These are phyloP conservation scores for Tachuris rubrigastra DNA, from an alignment of 2,113 vertebrate genomes.

Conservation along the genomic window DNA sequence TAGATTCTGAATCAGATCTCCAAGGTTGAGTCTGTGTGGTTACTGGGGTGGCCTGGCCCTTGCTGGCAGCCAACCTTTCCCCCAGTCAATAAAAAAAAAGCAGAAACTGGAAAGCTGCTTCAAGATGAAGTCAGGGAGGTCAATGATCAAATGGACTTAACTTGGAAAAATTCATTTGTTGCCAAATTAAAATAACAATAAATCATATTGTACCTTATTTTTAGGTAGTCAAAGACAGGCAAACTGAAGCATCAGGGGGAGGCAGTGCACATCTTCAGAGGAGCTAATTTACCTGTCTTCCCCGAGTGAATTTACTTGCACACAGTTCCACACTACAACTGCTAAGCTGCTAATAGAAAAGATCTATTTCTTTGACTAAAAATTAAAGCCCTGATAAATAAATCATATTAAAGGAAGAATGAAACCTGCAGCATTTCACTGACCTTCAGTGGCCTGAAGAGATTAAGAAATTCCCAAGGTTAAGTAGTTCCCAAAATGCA, in stretches of 20 bases:
- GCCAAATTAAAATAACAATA: background rate
- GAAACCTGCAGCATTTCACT: background rate
- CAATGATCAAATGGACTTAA: background rate
- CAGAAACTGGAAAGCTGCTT: background rate
- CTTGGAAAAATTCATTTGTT: background rate
- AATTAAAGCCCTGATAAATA: background rate
- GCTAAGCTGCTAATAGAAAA: background rate
- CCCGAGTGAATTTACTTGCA: background rate
- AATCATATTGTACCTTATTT: background rate
- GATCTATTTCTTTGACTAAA: background rate
- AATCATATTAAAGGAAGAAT: background rate
- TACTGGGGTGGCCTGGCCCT: too few relatives aligned
- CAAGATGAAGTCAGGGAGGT: background rate
- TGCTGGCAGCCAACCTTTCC: background rate
- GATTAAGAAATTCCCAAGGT: background rate
- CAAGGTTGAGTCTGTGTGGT: rapidly evolving
- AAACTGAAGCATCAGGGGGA: background rate
- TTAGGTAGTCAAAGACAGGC: background rate
- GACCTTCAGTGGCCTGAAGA: background rate
- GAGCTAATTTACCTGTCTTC: background rate
- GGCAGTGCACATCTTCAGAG: background rate
- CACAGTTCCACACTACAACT: background rate
- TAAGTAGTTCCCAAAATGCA: background rate
- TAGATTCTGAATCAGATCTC: background rate
- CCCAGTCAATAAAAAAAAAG: background rate